Base-by-base conservation (phyloP, 2,888 invertebrate species). In the Limenitis camilla region DNA sequence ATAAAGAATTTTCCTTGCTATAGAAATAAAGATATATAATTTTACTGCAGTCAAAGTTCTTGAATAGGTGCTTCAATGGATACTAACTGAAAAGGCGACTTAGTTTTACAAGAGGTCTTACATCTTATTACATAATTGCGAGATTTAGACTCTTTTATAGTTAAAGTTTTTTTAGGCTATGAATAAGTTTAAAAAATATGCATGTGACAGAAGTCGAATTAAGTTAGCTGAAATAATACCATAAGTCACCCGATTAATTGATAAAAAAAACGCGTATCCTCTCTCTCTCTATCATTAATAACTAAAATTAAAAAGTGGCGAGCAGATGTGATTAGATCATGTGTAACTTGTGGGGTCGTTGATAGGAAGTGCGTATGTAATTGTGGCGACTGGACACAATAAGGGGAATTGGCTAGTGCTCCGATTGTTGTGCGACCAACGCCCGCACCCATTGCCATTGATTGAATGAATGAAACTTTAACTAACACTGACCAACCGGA, bases 361-460 rank as follows among this genome's bases (percentile, higher is more conserved):
- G 68, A 78, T 80, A 81, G 85, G 86, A 85, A 81, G 82, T 80
- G 67, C 76, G 76, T 79, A 78, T 78, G 80, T 86, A 81, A 85
- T 85, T 85, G 81, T 69, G 76, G 74, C 76, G 72, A 82, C 74
- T 81, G 82, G 79, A 74, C 82, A 84, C 84, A 86, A 86, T 81
- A 81, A 80, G 81, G 85, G 83, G 85, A 85, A 85, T 83, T 81
- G 83, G 81, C 78, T 78, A 81, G 77, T 78, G 72, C 75, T 72
- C 65, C 79, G 78, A 87, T 85, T 84, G 83, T 87, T 83, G 82
- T 85, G 85, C 83, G 84, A 83, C 78, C 79, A 72, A 78, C 80
- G 82, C 81, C 82, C 83, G 82, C 83, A 74, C 84, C 83, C 82
- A 83, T 75, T 62, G 74, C 77, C 79, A 64, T 64, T 86, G 81